Evolutionary conservation across 92 coral and sea anemone species (phyloP), one percentile per base, ranked within the genome.

Genomic region (Epizoanthus scotinus): DNA sequence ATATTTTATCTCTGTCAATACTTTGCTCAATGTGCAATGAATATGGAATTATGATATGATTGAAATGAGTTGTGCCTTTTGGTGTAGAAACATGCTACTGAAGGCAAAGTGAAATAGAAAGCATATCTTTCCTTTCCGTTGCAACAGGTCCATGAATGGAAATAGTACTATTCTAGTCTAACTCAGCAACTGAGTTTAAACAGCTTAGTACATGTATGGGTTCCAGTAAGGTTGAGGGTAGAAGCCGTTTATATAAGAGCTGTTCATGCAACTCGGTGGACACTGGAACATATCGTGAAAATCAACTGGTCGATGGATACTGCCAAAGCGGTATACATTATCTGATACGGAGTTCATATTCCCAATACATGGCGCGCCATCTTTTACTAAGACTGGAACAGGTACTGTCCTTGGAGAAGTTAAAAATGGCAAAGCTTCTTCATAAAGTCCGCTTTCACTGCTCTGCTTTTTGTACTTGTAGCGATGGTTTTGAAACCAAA

Each of bases 321-420:
- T 38, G 55, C 81, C 54, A 36, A 27, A 75, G 66, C 59, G 81
- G 47, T 59, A 67, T 67, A 75, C 28, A 57, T 25, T 75, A 49
- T 75, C 81, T 57, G 81, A 58, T 36, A 75, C 17, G 52, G 52
- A 36, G 56, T 75, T 66, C 54, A 75, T 13, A 56, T 75, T 75
- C 67, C 55, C 36, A 40, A 75, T 26, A 44, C 88, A 87, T 29
- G 94, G 92, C 47, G 83, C 80, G 40, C 92, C 94, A 69, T 92
- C 92, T 66, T 84, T 89, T 42, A 92, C 94, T 50, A 92, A 71
- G 3, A 92, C 86, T 12, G 97, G 94, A 19, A 92, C 91, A 1
- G 91, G 82, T 2, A 89, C 93, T 25, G 87, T 84, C 81, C 94
- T 87, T 3, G 90, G 89, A 27, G 84, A 67, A 61, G 85, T 49